A percentile compares a stretch with the other conserved stretches of the same genome.
Evolutionary conservation across 2,113 vertebrate genomes (phyloP).

Genomic region (Junco hyemalis): DNA sequence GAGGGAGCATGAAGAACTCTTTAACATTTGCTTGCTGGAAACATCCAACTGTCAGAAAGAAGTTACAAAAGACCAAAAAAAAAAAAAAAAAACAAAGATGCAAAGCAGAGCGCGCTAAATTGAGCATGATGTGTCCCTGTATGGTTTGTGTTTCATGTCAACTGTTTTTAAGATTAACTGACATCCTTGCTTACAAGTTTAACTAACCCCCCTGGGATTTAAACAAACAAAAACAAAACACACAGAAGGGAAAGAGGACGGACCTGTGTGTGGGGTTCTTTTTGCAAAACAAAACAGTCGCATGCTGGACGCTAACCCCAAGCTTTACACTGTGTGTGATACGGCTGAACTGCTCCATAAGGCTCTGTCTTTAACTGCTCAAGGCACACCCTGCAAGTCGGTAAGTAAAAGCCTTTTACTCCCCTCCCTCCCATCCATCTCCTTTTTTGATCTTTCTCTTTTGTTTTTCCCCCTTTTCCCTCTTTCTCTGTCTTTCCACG

Average conservation of each 20-base stretch:
- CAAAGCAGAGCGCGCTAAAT: constrained; percentile 70
- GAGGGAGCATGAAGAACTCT: constrained; percentile 68
- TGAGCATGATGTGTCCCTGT: constrained; percentile 88
- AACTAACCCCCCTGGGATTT: constrained; percentile 90
- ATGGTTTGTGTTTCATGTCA: constrained; percentile 77
- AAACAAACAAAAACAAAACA: constrained; percentile 75
- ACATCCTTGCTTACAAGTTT: constrained; percentile 95
- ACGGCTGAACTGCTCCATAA: constrained; percentile 87
- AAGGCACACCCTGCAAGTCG: constrained; percentile 70
- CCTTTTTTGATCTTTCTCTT: constrained; percentile 58
- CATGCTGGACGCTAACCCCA: constrained; percentile 98
- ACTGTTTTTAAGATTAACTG: constrained; percentile 86
- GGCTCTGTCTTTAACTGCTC: constrained; percentile 85
- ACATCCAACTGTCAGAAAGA: constrained; percentile 57
- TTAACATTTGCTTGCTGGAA: constrained; percentile 79
- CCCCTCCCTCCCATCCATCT: constrained; percentile 70
- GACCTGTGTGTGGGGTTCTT: constrained; percentile 72
- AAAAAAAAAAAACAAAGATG: background rate
- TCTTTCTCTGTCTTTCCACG: constrained; percentile 32
- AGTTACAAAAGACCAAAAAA: background rate
- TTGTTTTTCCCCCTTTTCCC: background rate
- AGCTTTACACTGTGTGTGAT: constrained; percentile 92
- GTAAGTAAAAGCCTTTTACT: constrained; percentile 89
- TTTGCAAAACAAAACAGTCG: constrained; percentile 79
- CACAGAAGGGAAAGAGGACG: constrained; percentile 74